phyloP scores from a whole-genome alignment of 1,140 invertebrate genomes.

The Aphaenogaster ashmeadi region DNA sequence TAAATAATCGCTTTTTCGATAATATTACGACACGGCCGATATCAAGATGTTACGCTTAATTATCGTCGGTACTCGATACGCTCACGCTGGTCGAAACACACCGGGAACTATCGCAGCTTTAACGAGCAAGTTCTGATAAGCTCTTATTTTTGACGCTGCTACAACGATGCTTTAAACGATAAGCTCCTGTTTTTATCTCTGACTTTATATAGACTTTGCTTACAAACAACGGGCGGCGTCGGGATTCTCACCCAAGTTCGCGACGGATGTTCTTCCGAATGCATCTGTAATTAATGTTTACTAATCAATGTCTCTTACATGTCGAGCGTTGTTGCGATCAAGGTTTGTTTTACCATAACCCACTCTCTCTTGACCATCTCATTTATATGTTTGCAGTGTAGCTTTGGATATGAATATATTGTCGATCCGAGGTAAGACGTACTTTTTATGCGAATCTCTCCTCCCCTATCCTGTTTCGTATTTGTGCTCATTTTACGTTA shows the following conservation, averaged over 20 bases:
- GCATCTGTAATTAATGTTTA: constrained; percentile 50
- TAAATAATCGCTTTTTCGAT: constrained; percentile 40
- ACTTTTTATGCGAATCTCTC: constrained; percentile 8
- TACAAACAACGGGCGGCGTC: constrained; percentile 7
- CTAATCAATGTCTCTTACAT: constrained; percentile 61
- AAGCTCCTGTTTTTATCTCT: constrained; percentile 36
- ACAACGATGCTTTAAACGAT: background rate
- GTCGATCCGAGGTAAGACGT: constrained; percentile 53
- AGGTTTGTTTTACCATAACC: constrained; percentile 54
- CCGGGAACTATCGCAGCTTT: background rate
- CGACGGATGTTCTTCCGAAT: constrained; percentile 41
- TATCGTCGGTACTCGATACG: constrained; percentile 41
- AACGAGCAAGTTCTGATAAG: constrained; percentile 26
- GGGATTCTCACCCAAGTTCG: constrained; percentile 1
- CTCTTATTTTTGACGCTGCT: constrained; percentile 27
- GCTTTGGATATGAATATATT: constrained; percentile 59
- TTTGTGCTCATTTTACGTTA: background rate
- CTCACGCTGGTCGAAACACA: background rate
- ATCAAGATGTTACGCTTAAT: constrained; percentile 33
- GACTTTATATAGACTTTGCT: constrained; percentile 32
- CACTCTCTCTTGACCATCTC: constrained; percentile 46
- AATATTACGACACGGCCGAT: background rate
- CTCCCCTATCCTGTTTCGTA: background rate
- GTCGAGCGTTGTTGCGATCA: constrained; percentile 51
- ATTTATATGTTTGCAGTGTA: constrained; percentile 62